phyloP scores from a whole-genome alignment of 92 coral and sea anemone species.

The Siderastrea siderea region DNA sequence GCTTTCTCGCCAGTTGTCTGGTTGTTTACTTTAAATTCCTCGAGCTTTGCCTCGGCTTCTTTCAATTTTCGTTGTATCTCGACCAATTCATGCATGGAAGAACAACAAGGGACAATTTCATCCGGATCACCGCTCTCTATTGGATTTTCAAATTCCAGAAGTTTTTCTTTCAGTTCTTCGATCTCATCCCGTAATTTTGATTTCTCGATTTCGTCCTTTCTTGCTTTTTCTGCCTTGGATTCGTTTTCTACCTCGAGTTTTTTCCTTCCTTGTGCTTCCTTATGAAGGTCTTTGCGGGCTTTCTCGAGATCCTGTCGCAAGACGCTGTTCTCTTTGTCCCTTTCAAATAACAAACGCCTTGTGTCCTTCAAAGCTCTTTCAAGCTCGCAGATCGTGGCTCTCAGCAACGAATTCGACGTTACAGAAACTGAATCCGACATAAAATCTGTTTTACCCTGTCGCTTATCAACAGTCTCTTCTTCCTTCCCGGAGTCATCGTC shows the following conservation, averaged over 20 bases:
- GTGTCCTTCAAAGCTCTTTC: constrained; percentile 96
- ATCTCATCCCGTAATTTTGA: constrained; percentile 72
- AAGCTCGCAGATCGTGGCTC: constrained; percentile 93
- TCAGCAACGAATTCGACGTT: constrained; percentile 85
- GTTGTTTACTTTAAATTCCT: constrained; percentile 83
- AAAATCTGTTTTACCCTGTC: constrained; percentile 29
- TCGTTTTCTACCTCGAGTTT: constrained; percentile 63
- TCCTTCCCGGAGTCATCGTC: constrained; percentile 66
- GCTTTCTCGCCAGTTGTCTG: constrained; percentile 23
- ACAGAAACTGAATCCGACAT: constrained; percentile 75
- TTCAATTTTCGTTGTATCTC: constrained; percentile 82
- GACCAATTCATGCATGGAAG: constrained; percentile 94
- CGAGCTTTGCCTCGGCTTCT: constrained; percentile 75
- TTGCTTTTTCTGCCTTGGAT: constrained; percentile 53
- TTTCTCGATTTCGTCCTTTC: constrained; percentile 70
- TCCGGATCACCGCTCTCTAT: constrained; percentile 73
- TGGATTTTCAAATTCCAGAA: constrained; percentile 56
- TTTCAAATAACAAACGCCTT: constrained; percentile 77
- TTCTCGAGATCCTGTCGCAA: constrained; percentile 88
- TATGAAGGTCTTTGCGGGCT: constrained; percentile 89
- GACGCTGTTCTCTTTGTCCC: constrained; percentile 87
- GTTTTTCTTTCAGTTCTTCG: constrained; percentile 69
- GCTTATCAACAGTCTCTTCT: constrained; percentile 13
- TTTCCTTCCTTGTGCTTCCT: constrained; percentile 82
- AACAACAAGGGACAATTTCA: constrained; percentile 92